A percentile compares a stretch with the other conserved stretches of the same genome.
Conservation (phyloP, 2,797 vertebrate genomes). For the Myotis daubentonii region DNA sequence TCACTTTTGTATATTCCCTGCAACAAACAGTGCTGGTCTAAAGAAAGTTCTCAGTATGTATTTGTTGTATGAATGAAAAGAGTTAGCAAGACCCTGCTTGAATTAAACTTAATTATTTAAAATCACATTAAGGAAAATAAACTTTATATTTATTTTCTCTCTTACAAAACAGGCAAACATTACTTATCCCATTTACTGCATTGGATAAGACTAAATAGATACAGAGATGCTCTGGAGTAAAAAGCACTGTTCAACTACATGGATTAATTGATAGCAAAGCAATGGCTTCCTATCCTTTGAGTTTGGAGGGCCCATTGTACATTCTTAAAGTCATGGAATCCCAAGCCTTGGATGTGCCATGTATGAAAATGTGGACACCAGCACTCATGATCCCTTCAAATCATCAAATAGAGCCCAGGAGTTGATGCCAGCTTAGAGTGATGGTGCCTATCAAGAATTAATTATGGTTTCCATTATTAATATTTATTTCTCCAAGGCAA, state of each 20-base stretch:
- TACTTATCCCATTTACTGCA: conserved; percentile 3
- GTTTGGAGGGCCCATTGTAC: background rate
- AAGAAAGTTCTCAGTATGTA: background rate
- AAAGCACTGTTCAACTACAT: background rate
- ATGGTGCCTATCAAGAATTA: background rate
- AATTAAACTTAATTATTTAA: conserved; percentile 20
- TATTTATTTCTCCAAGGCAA: conserved; percentile 34
- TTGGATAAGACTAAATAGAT: conserved; percentile 33
- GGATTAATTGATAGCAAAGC: conserved; percentile 9
- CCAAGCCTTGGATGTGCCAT: background rate
- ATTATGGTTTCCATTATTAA: conserved; percentile 12
- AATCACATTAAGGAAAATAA: conserved; percentile 12
- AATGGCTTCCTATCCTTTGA: background rate
- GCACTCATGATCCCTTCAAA: background rate
- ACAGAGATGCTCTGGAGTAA: background rate
- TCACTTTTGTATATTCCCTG: background rate
- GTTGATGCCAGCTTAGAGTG: background rate
- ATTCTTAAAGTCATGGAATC: background rate
- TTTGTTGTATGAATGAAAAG: background rate
- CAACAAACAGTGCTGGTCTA: background rate
- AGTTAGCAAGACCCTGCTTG: background rate
- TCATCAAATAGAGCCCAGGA: background rate
- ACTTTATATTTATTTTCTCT: conserved; percentile 57
- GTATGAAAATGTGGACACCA: background rate
- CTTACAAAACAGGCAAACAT: conserved; percentile 32